Evolutionary conservation across 2,888 invertebrate genomes (phyloP), one percentile per base, ranked within the genome.

Genomic region (Thereva nobilitata): DNA sequence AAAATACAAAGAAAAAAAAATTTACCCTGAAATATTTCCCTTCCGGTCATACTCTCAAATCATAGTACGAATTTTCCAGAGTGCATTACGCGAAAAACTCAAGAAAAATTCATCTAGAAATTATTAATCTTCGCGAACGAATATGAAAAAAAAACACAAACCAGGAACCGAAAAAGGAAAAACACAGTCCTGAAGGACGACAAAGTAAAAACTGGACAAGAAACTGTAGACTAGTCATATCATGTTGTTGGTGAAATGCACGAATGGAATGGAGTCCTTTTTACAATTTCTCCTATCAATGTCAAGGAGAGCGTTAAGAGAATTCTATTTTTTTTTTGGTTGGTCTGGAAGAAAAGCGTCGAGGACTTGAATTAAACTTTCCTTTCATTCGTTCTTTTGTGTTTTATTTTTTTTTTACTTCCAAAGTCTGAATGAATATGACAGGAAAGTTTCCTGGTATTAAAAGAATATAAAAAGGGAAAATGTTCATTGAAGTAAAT

Each of bases 341-440:
- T 10, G n/a, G 35, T 35, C 23, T 23, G 34, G 34, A 47, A 47
- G 12, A 47, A 12, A 9, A 40, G 49, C 45, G 10, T 8, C 50
- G 40, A 61, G 42, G 50, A 61, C 61, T 61, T 61, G 61, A 40
- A 61, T 61, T 50, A 61, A 61, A 61, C 50, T 61, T 61, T 61
- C 42, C 50, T 50, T n/a, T 50, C 50, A n/a, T 23, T 23, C 23
- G 23, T 23, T 2, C 23, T 23, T 23, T 23, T 40, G n/a, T 50
- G 41, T 34, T 41, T 49, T 41, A 40, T 50, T 61, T 61, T 42
- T n/a, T 41, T 7, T 40, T 50, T 34, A 34, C 41, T 61, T 34
- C 42, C 10, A n/a, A 50, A 42, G 41, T 50, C 50, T 61, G 61
- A 61, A 61, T 61, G 61, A 41, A 61, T 61, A 61, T 61, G 61